A percentile compares a stretch with the other conserved stretches of the same genome.
Evolutionary conservation across 1,140 invertebrate species (phyloP).

Genomic region (Pogonomyrmex barbatus): DNA sequence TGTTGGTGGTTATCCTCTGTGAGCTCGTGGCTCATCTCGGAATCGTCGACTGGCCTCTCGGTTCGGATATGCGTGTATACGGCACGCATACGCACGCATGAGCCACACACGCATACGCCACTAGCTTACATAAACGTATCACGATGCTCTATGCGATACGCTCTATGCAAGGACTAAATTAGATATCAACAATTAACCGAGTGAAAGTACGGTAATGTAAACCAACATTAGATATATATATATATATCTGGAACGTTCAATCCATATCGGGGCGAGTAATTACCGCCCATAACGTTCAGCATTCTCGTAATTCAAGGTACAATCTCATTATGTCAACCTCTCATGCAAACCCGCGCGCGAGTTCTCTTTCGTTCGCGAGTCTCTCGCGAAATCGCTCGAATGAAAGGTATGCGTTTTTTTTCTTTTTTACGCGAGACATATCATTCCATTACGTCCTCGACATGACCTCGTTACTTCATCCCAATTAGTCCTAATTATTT

Average conservation of each 20-base stretch:
- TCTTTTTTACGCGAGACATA: background rate
- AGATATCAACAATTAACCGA: slow-evolving; percentile 72
- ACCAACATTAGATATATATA: slow-evolving; percentile 52
- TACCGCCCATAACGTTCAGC: slow-evolving; percentile 32
- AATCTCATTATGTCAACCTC: slow-evolving; percentile 29
- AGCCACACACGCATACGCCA: background rate
- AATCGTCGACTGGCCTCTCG: slow-evolving; percentile 50
- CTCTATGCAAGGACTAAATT: slow-evolving; percentile 62
- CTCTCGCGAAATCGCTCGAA: background rate
- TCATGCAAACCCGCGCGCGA: slow-evolving; percentile 6
- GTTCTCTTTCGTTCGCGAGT: background rate
- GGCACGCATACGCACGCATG: slow-evolving; percentile 25
- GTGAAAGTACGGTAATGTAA: slow-evolving; percentile 56
- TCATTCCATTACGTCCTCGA: background rate
- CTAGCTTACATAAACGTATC: slow-evolving; percentile 39
- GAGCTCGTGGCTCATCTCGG: slow-evolving; percentile 63
- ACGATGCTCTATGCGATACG: slow-evolving; percentile 16
- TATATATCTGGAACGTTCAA: slow-evolving; percentile 40
- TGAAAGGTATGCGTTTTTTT: background rate
- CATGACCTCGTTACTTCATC: background rate
- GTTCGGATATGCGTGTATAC: slow-evolving; percentile 7
- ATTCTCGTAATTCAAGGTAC: slow-evolving; percentile 45
- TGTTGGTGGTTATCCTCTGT: slow-evolving; percentile 68
- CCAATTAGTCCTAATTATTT: background rate
- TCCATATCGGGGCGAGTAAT: slow-evolving; percentile 27